These are phyloP conservation scores for Fragum whitleyi DNA, from an alignment of 2,888 invertebrate species.

Conservation along the genomic window DNA sequence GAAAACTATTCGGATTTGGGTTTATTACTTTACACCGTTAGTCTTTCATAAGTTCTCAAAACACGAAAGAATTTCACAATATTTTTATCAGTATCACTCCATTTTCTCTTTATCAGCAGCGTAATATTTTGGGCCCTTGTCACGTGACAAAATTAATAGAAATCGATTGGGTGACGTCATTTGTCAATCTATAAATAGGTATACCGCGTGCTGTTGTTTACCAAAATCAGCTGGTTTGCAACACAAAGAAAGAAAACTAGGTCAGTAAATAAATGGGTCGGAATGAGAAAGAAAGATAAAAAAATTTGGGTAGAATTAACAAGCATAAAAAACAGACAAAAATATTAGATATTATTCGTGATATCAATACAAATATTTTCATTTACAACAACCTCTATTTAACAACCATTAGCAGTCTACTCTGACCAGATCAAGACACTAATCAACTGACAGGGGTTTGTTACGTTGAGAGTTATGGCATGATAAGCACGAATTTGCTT, in stretches of 20 bases:
- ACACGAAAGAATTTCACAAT: neutral
- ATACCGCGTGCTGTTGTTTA: slow-evolving; percentile 76
- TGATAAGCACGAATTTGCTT: too few species aligned
- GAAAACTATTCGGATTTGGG: too few species aligned
- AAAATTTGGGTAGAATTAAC: too few species aligned
- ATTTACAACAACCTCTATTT: too few species aligned
- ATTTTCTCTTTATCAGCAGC: neutral
- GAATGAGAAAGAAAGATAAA: neutral
- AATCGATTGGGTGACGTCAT: slow-evolving; percentile 65
- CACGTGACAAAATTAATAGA: slow-evolving; percentile 58
- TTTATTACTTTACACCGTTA: too few species aligned
- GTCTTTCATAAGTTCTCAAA: neutral
- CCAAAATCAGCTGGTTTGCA: slow-evolving; percentile 67
- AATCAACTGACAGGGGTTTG: too few species aligned
- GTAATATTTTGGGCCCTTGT: slow-evolving; percentile 1
- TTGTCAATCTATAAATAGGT: slow-evolving; percentile 57
- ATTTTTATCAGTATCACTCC: neutral
- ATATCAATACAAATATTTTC: too few species aligned
- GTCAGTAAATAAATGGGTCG: slow-evolving; percentile 13
- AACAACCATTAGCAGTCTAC: too few species aligned
- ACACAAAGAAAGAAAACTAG: slow-evolving; percentile 14
- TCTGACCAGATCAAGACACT: too few species aligned
- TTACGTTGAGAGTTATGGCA: too few species aligned
- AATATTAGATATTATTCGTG: too few species aligned
- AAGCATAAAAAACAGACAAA: too few species aligned